Conservation (phyloP, 2,888 invertebrate species). For the Synanthedon formicaeformis region DNA sequence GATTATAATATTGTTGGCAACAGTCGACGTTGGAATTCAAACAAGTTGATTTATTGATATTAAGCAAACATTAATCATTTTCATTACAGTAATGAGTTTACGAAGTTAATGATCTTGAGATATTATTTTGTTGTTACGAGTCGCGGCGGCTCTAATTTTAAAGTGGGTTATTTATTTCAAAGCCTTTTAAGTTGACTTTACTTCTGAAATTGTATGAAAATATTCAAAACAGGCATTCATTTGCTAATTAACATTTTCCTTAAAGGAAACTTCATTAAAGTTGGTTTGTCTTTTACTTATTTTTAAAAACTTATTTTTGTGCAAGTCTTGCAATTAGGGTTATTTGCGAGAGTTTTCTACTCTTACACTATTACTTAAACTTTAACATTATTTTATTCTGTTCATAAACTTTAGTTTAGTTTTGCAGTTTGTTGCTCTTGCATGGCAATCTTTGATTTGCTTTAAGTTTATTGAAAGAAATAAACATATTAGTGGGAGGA, state of each 20-base stretch:
- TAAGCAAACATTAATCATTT: not conserved
- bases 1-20: too few species aligned
- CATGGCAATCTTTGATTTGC: too few species aligned
- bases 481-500: too few species aligned
- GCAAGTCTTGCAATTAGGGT: too few species aligned
- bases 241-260: not conserved
- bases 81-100: not conserved
- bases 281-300: not conserved
- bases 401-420: too few species aligned
- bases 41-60: not conserved
- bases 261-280: not conserved
- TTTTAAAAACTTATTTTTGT: not conserved
- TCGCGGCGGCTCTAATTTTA: not conserved
- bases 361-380: too few species aligned
- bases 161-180: not conserved
- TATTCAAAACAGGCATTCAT: not conserved
- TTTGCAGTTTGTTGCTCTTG: too few species aligned
- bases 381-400: too few species aligned
- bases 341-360: too few species aligned
- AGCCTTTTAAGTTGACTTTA: not conserved
- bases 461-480: too few species aligned
- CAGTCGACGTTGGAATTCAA: too few species aligned
- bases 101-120: not conserved
- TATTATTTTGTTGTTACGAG: not conserved
- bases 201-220: not conserved